Evolutionary conservation across 2,113 vertebrate species (phyloP), one percentile per base, ranked within the genome.

Genomic region (Cyphomyrus discorhynchus): DNA sequence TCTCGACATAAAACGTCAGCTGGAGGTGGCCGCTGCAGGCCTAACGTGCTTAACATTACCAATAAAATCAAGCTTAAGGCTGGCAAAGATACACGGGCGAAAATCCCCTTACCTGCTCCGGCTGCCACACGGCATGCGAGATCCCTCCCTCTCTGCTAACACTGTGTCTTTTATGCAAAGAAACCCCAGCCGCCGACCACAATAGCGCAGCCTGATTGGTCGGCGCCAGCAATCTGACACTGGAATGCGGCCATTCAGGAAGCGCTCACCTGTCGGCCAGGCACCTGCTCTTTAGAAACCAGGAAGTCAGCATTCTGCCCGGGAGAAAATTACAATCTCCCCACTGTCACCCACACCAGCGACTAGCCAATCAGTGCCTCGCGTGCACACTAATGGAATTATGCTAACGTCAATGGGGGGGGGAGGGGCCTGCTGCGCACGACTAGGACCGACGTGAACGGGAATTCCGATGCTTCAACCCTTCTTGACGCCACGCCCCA

Each of bases 191-290:
- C 90, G 90, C 91, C 91, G 88, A 90, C 89, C 90, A 66, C 88
- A 92, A 46, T 27, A 13, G 15, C 89, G 46, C 88, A 89, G 91
- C 31, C 80, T 88, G 90, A 91, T 56, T 87, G 80, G 86, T 89
- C 88, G 89, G 90, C 90, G 90, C 91, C 92, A 92, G 91, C 70
- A 93, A 91, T 93, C 89, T 88, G 77, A 24, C 52, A 3, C 87
- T 90, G 94, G 95, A 96, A 96, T 96, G 96, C 82, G 90, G 91
- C 86, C 89, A 77, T 89, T 93, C 96, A 95, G 95, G 96, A 95
- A 95, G 93, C 86, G 49, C 17, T 49, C 66, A 86, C 53, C 52
- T 45, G 50, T 49, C 89, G 27, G 50, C 21, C 89, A 62, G 11
- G 35, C 88, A 83, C 21, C 50, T 89, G 50, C 52, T 86, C n/a